Evolutionary conservation across 2,797 vertebrate genomes (phyloP).

Genomic region (Moxostoma hubbsi): DNA sequence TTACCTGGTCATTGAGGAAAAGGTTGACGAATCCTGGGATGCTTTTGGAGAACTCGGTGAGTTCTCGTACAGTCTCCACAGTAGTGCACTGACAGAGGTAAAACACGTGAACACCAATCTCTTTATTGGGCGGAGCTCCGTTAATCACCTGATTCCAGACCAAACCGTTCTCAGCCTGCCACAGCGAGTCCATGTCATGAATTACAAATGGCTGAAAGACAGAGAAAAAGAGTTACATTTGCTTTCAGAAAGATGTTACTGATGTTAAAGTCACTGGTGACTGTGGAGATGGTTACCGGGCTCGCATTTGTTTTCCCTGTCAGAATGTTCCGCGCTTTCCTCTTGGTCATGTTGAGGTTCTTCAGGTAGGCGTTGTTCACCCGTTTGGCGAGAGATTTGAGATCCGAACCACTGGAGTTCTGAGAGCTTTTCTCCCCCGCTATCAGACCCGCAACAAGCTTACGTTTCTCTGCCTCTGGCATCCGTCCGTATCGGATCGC

Average conservation of each 20-base stretch:
- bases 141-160: constrained; percentile 86
- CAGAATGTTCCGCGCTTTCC: constrained; percentile 85
- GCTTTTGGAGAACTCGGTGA: constrained; percentile 87
- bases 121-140: constrained; percentile 80
- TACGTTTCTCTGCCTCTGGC: constrained; percentile 86
- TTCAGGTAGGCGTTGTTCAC: constrained; percentile 86
- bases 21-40: constrained; percentile 84
- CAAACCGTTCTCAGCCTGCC: constrained; percentile 84
- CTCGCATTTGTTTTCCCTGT: constrained; percentile 84
- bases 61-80: constrained; percentile 84
- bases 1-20: constrained; percentile 84
- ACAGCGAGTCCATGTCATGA: constrained; percentile 86
- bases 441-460: constrained; percentile 81
- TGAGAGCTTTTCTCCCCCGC: constrained; percentile 72
- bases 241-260: not conserved
- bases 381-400: constrained; percentile 83
- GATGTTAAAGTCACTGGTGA: not conserved
- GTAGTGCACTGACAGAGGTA: constrained; percentile 88
- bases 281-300: constrained; percentile 66
- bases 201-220: constrained; percentile 83
- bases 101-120: constrained; percentile 86
- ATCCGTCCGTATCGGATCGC: constrained; percentile 87
- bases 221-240: not conserved
- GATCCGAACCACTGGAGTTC: constrained; percentile 77
- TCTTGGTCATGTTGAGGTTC: constrained; percentile 90